A percentile compares a stretch with the other conserved stretches of the same genome.
These are phyloP conservation scores for Bos taurus DNA, from an alignment of 2,113 vertebrate genomes.

Conservation along the genomic window DNA sequence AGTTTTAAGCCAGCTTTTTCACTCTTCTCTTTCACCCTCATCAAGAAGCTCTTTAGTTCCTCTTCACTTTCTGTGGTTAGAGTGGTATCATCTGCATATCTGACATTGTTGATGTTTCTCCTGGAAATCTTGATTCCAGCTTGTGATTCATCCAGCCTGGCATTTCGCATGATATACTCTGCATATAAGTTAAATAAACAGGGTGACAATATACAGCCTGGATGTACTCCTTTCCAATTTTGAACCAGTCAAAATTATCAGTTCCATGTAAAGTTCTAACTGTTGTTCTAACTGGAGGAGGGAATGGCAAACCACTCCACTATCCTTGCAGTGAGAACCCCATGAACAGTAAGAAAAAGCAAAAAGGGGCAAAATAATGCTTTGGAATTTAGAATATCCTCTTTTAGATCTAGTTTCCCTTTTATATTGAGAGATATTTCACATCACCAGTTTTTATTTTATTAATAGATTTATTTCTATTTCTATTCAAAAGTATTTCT, in stretches of 20 bases:
- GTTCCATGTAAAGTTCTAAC: background rate
- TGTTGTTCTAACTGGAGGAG: background rate
- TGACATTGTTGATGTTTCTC: background rate
- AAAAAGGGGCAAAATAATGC: background rate
- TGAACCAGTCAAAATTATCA: background rate
- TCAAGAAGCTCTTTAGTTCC: background rate
- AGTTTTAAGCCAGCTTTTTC: background rate
- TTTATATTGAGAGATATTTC: slow-evolving; percentile 28
- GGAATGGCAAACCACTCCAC: background rate
- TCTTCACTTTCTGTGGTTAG: background rate
- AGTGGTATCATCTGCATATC: background rate
- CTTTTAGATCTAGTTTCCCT: background rate
- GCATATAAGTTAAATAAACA: background rate
- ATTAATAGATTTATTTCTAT: background rate
- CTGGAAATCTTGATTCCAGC: background rate
- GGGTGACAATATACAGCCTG: background rate
- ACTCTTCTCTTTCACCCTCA: background rate
- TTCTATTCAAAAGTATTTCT: background rate
- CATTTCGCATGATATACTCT: background rate
- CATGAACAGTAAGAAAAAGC: background rate
- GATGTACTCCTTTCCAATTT: background rate
- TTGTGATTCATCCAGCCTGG: background rate
- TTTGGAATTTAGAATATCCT: background rate
- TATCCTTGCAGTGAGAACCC: background rate
- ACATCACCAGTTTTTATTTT: background rate